These are phyloP conservation scores for Balaeniceps rex DNA, from an alignment of 2,113 vertebrate species.

Conservation along the genomic window DNA sequence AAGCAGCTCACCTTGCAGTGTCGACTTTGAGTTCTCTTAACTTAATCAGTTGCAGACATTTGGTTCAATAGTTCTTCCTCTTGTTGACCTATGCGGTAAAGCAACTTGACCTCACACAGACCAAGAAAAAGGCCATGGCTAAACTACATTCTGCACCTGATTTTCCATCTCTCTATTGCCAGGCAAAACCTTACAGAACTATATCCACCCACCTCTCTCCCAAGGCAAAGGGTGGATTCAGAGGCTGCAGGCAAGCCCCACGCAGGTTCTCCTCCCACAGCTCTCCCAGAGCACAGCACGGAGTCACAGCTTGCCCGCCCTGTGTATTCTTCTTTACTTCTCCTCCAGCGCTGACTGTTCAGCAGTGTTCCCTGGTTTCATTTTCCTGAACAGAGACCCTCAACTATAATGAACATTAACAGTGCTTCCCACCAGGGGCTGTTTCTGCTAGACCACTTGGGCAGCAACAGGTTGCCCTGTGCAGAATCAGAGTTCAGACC, in stretches of 20 bases:
- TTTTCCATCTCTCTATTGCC: background rate
- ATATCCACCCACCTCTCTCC: background rate
- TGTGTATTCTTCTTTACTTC: background rate
- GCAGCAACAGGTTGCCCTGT: background rate
- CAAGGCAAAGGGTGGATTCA: background rate
- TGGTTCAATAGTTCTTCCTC: conserved; percentile 74
- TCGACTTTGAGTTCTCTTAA: conserved; percentile 66
- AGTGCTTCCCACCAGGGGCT: background rate
- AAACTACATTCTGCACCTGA: background rate
- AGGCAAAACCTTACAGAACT: background rate
- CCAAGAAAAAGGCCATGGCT: background rate
- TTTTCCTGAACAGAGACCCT: background rate
- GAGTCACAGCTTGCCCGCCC: background rate
- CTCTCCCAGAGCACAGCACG: background rate
- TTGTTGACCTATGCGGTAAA: conserved; percentile 62
- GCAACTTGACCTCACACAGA: background rate
- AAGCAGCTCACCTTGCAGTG: conserved; percentile 67
- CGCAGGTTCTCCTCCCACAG: background rate
- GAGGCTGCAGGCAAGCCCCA: background rate
- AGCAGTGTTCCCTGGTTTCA: background rate
- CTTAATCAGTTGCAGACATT: conserved; percentile 72
- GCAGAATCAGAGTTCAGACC: background rate
- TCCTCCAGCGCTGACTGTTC: background rate
- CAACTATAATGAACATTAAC: background rate
- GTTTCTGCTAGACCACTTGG: background rate